Evolutionary conservation across 1,140 invertebrate species (phyloP).

Genomic region (Eriocheir sinensis): DNA sequence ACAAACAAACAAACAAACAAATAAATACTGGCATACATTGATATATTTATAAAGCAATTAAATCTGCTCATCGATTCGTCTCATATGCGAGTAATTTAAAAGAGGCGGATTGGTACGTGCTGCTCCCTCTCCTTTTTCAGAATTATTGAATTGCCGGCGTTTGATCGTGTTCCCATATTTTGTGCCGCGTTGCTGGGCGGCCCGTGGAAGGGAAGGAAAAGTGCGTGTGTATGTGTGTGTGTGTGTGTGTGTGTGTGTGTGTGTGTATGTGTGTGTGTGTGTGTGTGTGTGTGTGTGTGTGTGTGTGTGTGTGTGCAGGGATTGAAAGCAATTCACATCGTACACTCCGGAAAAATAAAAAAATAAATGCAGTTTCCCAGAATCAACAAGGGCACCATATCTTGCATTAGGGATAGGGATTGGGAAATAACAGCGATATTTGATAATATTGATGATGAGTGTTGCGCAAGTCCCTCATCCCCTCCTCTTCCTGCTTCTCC

Average conservation of each 20-base stretch:
- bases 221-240: constrained; percentile 65
- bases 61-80: constrained; percentile 14
- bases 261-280: constrained; percentile 59
- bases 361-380: no score
- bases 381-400: no score
- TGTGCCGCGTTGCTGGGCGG: neutral
- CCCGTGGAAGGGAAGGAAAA: neutral
- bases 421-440: no score
- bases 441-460: no score
- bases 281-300: constrained; percentile 26
- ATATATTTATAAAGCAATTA: constrained; percentile 19
- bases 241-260: constrained; percentile 70
- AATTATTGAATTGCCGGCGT: constrained; percentile 25
- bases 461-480: no score
- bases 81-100: neutral
- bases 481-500: no score
- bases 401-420: no score
- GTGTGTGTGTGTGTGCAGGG: neutral
- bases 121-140: constrained; percentile 8
- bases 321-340: no score
- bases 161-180: constrained; percentile 4
- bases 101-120: neutral
- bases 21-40: no score
- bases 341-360: no score
- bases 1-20: no score